Conservation (phyloP, 2,113 vertebrate species). For the Megaceryle maxima region DNA sequence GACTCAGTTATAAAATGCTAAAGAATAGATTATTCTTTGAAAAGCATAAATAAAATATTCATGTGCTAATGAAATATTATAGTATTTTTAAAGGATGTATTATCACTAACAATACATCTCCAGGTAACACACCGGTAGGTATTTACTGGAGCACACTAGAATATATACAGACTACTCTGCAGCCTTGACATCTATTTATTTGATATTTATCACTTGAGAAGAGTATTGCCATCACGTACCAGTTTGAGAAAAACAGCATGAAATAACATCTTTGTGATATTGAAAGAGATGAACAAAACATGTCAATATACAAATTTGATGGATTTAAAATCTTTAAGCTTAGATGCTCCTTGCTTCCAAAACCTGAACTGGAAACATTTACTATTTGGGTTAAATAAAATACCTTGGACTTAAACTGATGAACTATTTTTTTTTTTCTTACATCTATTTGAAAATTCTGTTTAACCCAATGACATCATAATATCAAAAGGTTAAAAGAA, state of each 20-base stretch:
- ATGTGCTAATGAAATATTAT: not conserved
- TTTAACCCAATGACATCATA: not conserved
- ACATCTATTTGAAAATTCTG: not conserved
- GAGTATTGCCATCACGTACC: not conserved
- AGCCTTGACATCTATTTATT: not conserved
- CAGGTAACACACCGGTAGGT: not conserved
- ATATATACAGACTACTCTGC: not conserved
- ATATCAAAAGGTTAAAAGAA: not conserved
- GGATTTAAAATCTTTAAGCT: not conserved
- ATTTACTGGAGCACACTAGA: not conserved
- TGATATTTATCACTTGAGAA: not conserved
- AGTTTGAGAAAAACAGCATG: not conserved
- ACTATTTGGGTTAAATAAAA: not conserved
- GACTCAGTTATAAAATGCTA: not conserved
- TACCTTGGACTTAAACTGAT: not conserved
- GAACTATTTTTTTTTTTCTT: not conserved
- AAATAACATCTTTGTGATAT: not conserved
- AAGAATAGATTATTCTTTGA: not conserved
- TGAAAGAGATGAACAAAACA: not conserved
- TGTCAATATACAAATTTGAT: not conserved
- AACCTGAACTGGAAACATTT: not conserved
- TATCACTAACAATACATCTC: not conserved
- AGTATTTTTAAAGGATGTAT: not conserved
- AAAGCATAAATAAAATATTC: not conserved
- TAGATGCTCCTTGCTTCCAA: not conserved